Base-by-base conservation (phyloP, 2,888 invertebrate species). In the Girardia tigrina region DNA sequence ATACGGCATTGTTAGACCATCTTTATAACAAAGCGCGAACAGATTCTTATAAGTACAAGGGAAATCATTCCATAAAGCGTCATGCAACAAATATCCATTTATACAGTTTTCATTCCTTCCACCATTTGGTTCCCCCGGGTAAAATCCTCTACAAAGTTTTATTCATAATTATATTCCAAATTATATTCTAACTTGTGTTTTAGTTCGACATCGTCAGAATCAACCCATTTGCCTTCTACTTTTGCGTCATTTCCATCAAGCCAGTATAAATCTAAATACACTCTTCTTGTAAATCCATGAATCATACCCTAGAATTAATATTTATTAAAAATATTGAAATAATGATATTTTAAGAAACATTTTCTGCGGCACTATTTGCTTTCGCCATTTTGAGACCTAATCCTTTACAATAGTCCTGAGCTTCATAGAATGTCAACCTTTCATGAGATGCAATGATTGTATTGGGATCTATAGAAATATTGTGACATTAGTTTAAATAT, bases 11-110 rank as follows among this genome's bases (percentile, higher is more conserved):
- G 6, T 4, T 4, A 56, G 23, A 56, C 8, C 2, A 12, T n/a
- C n/a, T 20, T 20, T 20, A 6, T n/a, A 4, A 16, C 56, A 56
- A 8, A 56, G 6, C 4, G 56, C 56, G 23, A 56, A 56, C 23
- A 56, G n/a, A 56, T 56, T 56, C 23, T 56, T 56, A n/a, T 56
- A 56, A 16, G 4, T 56, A 16, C 56, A 56, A 20, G 56, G 56
- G 56, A 56, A n/a, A 56, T 56, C 56, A n/a, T 56, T 56, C 56
- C 56, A 56, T 56, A 56, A 56, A 56, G 20, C 56, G 23, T 56
- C 56, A 20, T 20, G 4, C n/a, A 8, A 8, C 23, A 56, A 16
- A 56, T 56, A 56, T 8, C 56, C 56, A 56, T 56, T 56, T 56
- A 56, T 20, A 56, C 56, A 56, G 56, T 56, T 56, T 56, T 56